Conservation (phyloP, 2,888 invertebrate genomes). For the Monochamus alternatus region DNA sequence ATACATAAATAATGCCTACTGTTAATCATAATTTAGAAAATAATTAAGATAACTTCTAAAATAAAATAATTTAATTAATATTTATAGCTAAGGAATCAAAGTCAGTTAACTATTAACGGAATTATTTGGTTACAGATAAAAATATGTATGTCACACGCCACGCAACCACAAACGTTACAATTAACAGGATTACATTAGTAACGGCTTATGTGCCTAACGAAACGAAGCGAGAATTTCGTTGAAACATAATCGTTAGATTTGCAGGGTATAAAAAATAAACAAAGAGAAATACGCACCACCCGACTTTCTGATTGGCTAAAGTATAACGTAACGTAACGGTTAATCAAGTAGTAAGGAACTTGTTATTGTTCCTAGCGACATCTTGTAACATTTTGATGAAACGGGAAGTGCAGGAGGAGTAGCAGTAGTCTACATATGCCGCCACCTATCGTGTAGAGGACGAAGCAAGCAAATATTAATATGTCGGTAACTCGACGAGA, state of each 20-base stretch:
- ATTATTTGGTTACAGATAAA: neutral
- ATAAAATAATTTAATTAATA: too few species aligned
- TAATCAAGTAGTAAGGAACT: neutral
- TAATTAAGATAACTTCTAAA: too few species aligned
- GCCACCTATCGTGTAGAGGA: conserved; percentile 1
- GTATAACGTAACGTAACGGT: neutral
- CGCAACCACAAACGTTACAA: neutral
- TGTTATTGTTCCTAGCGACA: neutral
- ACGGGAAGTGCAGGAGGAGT: neutral
- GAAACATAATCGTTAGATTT: neutral
- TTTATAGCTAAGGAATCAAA: too few species aligned
- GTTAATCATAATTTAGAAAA: too few species aligned
- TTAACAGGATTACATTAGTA: neutral
- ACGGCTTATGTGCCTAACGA: neutral
- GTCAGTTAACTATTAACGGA: neutral
- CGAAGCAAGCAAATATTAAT: neutral
- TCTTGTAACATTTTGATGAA: neutral
- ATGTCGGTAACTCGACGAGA: neutral
- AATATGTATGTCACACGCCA: neutral
- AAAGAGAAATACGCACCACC: neutral
- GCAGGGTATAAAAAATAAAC: neutral
- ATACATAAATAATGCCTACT: too few species aligned
- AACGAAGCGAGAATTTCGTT: neutral
- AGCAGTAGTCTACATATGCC: neutral
- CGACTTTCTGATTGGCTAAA: conserved; percentile 1